Base-by-base conservation (phyloP, 2,797 vertebrate genomes). In the Premnoplex brunnescens region DNA sequence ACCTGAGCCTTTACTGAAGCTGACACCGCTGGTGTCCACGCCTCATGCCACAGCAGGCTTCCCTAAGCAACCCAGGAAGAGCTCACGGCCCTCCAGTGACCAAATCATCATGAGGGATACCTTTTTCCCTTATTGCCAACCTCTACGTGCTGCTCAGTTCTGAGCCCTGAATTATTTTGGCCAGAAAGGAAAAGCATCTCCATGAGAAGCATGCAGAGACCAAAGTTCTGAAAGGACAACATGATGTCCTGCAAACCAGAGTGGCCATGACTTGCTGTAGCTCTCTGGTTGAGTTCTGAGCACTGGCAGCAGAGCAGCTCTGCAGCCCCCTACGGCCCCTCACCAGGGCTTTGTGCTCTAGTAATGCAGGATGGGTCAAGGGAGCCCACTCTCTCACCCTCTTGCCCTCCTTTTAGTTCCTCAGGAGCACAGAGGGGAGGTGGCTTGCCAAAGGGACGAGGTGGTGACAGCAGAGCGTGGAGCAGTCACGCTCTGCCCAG, bases 251-350 rank as follows among this genome's bases (percentile, higher is more conserved):
- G 36, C 28, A 66, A 26, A 55, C 0, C 1, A 43, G 64, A 28
- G 32, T 1, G 9, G 20, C 32, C 24, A 46, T 0, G 0, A 9
- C 24, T 39, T 85, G 41, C 43, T 2, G 0, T 62, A 48, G 37
- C 41, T 36, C 14, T 60, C 37, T 0, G 0, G 2, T 62, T 51
- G 51, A 2, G 1, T 80, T 60, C 37, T 3, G 16, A 60, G 12
- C 48, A 26, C 0, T 0, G 8, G 49, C 68, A 69, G 36, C n/a
- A 21, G 39, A 48, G 21, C 54, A 49, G 36, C 55, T 76, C 71
- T 87, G 52, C 32, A 48, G 30, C 46, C 41, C 30, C 14, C n/a
- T 32, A 3, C 0, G 0, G 23, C 56, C 17, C 24, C 32, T 64
- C 34, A 41, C 46, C 1, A 2, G 44, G 34, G 14, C 32, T 64